phyloP scores from a whole-genome alignment of 2,888 invertebrate genomes.

The Sarcophaga rosellei region DNA sequence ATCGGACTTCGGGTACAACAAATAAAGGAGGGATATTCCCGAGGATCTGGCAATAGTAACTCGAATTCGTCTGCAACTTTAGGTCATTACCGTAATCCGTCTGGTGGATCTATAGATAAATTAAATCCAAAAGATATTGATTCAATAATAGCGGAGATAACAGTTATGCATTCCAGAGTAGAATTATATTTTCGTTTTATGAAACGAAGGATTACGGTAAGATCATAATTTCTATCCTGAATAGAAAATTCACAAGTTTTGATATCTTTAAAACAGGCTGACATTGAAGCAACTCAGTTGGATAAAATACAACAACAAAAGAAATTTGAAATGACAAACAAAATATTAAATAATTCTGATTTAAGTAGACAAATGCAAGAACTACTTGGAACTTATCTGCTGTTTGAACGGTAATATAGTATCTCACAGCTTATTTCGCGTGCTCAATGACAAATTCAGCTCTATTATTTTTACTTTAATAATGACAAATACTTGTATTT shows the following conservation, averaged over 20 bases:
- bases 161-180: conserved; percentile 94
- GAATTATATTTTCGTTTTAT: conserved; percentile 95
- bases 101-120: conserved; percentile 82
- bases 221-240: conserved; percentile 64
- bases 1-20: conserved; percentile 85
- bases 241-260: neutral
- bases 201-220: conserved; percentile 87
- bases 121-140: conserved; percentile 93
- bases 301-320: conserved; percentile 82
- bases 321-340: conserved; percentile 83
- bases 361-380: conserved; percentile 90
- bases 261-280: conserved; percentile 81
- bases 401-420: conserved; percentile 88
- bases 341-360: conserved; percentile 87
- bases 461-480: too few relatives aligned
- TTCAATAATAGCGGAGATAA: conserved; percentile 93
- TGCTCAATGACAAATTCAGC: too few relatives aligned
- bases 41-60: conserved; percentile 76
- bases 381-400: conserved; percentile 92
- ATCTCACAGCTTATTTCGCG: too few relatives aligned
- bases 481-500: too few relatives aligned
- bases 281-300: conserved; percentile 84
- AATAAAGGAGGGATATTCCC: conserved; percentile 83
- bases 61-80: conserved; percentile 67
- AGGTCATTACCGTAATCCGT: conserved; percentile 80